Evolutionary conservation across 2,888 invertebrate genomes (phyloP).

Genomic region (Archips crataeganus): DNA sequence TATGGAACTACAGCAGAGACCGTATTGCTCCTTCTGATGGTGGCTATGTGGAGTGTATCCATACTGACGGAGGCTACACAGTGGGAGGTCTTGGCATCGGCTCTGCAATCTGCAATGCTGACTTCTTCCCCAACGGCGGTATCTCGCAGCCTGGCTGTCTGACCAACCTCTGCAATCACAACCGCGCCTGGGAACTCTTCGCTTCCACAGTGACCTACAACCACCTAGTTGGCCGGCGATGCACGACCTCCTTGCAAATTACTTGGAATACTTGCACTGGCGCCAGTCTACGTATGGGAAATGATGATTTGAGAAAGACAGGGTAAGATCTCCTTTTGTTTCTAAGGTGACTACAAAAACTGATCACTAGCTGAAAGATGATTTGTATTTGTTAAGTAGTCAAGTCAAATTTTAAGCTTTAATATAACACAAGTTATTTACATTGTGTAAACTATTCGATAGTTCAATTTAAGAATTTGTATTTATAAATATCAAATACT

Average conservation of each 20-base stretch:
- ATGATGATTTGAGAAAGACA: conserved; percentile 3
- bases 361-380: no score
- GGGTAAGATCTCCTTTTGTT: background rate
- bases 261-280: conserved; percentile 62
- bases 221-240: conserved; percentile 62
- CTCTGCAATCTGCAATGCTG: conserved; percentile 67
- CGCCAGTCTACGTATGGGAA: background rate
- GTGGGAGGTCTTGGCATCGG: conserved; percentile 47
- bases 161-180: conserved; percentile 63
- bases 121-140: conserved; percentile 87
- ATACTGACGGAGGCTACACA: conserved; percentile 48
- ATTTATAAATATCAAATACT: no score
- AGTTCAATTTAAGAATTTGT: no score
- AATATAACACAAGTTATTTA: no score
- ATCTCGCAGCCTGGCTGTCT: conserved; percentile 68
- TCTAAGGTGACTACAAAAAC: background rate
- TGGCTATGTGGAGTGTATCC: conserved; percentile 57
- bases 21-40: conserved; percentile 42
- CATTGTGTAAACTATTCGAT: no score
- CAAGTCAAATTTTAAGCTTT: no score
- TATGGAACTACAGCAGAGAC: conserved; percentile 56
- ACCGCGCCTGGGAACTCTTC: conserved; percentile 69
- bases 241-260: conserved; percentile 59
- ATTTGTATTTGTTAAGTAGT: no score
- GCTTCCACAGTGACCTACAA: conserved; percentile 64